phyloP scores from a whole-genome alignment of 2,797 vertebrate genomes.

The Pogoniulus pusillus region DNA sequence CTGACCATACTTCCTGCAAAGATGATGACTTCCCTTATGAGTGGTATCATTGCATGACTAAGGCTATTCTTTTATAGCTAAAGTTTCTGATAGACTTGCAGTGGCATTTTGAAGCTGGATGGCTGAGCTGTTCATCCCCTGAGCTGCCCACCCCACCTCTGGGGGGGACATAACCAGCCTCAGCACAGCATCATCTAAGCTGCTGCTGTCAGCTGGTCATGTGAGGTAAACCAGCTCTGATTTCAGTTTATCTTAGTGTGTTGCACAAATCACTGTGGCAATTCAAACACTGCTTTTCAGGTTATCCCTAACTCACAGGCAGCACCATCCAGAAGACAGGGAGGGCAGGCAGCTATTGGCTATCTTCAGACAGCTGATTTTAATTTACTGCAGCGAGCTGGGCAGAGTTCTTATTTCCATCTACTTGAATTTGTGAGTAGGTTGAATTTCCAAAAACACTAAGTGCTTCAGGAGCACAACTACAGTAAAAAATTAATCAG shows the following conservation, averaged over 20 bases:
- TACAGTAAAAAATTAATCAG: conserved; percentile 46
- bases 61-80: neutral
- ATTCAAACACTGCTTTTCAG: neutral
- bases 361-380: conserved; percentile 26
- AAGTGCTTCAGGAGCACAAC: conserved; percentile 10
- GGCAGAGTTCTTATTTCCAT: conserved; percentile 24
- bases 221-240: neutral
- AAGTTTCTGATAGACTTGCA: neutral
- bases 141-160: neutral
- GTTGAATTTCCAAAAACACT: conserved; percentile 3
- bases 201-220: conserved; percentile 4
- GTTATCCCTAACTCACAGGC: neutral
- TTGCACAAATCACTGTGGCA: neutral
- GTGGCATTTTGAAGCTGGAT: neutral
- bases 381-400: neutral
- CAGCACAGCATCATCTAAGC: neutral
- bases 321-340: neutral
- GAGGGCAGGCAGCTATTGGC: neutral
- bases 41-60: neutral
- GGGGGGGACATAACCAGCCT: neutral
- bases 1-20: too few relatives aligned
- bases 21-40: neutral
- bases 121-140: neutral
- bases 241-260: neutral
- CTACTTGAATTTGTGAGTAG: neutral